A percentile compares a stretch with the other conserved stretches of the same genome.
Conservation (phyloP, 2,113 vertebrate species). For the Irena cyanogastra region DNA sequence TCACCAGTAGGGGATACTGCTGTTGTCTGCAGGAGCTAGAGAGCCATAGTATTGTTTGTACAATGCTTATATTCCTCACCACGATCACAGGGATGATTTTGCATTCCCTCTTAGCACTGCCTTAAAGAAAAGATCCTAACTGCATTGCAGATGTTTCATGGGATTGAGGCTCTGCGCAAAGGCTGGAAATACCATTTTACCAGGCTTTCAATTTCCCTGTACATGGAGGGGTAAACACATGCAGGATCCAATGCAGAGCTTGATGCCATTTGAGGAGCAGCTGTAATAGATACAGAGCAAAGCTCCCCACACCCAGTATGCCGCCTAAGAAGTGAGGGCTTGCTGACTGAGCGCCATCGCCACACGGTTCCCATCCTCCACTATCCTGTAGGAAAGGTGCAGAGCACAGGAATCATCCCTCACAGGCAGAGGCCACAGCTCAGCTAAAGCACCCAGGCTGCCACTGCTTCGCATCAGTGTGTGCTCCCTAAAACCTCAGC, state of each 20-base stretch:
- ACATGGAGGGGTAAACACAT: not conserved
- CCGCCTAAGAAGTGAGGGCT: not conserved
- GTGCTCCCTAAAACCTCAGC: not conserved
- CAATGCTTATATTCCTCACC: not conserved
- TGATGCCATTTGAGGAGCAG: not conserved
- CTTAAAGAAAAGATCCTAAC: not conserved
- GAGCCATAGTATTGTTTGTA: not conserved
- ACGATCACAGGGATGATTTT: not conserved
- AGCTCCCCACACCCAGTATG: not conserved
- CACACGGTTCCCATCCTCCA: fast-evolving
- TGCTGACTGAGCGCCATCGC: fast-evolving
- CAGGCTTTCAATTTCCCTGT: not conserved
- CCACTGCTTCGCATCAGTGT: not conserved
- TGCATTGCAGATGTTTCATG: constrained; percentile 7
- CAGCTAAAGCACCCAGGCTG: not conserved
- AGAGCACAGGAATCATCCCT: not conserved
- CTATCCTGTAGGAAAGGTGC: not conserved
- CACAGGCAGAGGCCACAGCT: not conserved
- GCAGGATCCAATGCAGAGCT: not conserved
- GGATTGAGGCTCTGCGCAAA: not conserved
- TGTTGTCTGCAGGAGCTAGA: not conserved
- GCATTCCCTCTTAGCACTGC: not conserved
- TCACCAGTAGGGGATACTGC: not conserved
- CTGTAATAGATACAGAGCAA: not conserved
- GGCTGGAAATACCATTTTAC: not conserved